Evolutionary conservation across 2,888 invertebrate genomes (phyloP).

Genomic region (Noctuana brunneofusca): DNA sequence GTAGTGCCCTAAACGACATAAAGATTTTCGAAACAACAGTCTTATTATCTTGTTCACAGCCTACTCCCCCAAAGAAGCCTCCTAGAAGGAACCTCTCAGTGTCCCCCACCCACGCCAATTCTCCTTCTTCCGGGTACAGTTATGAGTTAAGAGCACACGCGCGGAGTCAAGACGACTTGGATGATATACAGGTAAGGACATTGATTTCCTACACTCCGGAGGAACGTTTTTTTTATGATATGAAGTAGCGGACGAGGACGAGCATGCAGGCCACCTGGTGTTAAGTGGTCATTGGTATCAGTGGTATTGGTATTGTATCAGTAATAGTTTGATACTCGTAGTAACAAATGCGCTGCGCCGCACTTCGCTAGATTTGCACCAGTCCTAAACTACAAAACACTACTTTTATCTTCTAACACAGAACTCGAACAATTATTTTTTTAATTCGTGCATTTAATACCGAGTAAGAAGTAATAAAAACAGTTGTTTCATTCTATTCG

Average conservation of each 20-base stretch:
- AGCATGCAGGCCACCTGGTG: too few species aligned
- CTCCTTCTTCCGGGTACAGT: slow-evolving; percentile 77
- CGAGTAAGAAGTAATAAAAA: slow-evolving; percentile 1
- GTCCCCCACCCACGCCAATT: slow-evolving; percentile 90
- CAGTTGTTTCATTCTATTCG: not conserved
- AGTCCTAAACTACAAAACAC: too few species aligned
- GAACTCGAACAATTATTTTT: not conserved
- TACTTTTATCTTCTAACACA: too few species aligned
- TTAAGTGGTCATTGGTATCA: too few species aligned
- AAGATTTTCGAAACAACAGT: not conserved
- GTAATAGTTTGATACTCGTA: too few species aligned
- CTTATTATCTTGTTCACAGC: slow-evolving; percentile 71
- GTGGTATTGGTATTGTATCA: too few species aligned
- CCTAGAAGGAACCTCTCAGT: slow-evolving; percentile 93
- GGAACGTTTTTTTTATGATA: too few species aligned
- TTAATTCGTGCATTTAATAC: not conserved
- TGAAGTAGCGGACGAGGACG: too few species aligned
- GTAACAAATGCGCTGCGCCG: too few species aligned
- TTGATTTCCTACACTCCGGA: too few species aligned
- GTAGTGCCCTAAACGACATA: too few species aligned
- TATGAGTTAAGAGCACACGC: slow-evolving; percentile 86
- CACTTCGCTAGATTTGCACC: too few species aligned
- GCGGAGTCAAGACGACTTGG: slow-evolving; percentile 87
- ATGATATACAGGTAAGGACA: slow-evolving; percentile 81
- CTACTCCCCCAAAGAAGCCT: slow-evolving; percentile 94